Base-by-base conservation (phyloP, 2,888 invertebrate genomes). In the Drosophila kambysellisi region DNA sequence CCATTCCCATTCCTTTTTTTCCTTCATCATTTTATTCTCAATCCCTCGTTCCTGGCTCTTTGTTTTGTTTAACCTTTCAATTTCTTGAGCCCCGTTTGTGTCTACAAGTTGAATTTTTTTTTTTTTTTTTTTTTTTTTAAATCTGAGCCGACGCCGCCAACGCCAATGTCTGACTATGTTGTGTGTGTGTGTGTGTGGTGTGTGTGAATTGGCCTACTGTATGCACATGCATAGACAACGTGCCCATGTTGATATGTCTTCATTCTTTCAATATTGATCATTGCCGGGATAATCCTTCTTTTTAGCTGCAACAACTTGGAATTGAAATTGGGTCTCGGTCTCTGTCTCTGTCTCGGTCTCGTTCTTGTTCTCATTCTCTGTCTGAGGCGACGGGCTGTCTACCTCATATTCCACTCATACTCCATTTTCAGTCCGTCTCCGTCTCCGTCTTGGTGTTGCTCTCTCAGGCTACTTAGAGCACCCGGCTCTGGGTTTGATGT, bases 221-320 rank as follows among this genome's bases (percentile, higher is more conserved):
- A 70, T 73, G 69, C 65, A 60, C 66, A 64, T 65, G 67, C 74
- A 79, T 72, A 69, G 76, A 81, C 64, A 86, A 60, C 83, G 54
- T 73, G 82, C 74, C 79, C 75, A 78, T 76, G 75, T 74, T 77
- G 77, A 75, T 87, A 82, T 81, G 90, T 87, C 91, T 91, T 91
- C 82, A 85, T 88, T 82, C 89, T 87, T 77, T 85, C 80, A 74
- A 79, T 82, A 77, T 82, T 89, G 90, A 90, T 90, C 91, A 90
- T 91, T 90, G 91, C 91, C 82, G 81, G 89, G 91, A 91, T 90
- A 91, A 91, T 90, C 90, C 91, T 88, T 89, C 88, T 89, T 80
- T 89, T 90, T 81, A 79, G 76, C 79, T 80, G 81, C 78, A 72
- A 56, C 78, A 81, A 81, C 81, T 74, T 81, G 68, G 81, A 80